Conservation (phyloP, 1,140 invertebrate genomes). For the Hydropsyche tenuis region DNA sequence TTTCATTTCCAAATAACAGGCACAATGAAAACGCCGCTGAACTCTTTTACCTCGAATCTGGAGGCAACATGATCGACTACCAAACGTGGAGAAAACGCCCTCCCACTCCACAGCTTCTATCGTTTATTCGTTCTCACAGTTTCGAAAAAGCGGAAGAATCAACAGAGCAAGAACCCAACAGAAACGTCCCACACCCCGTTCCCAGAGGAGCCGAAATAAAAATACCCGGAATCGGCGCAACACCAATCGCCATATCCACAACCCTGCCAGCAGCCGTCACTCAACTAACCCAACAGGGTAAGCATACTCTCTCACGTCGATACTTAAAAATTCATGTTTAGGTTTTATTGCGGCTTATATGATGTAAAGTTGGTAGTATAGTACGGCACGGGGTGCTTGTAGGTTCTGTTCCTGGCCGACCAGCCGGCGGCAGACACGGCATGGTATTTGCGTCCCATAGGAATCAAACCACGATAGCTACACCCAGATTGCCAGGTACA, state of each 20-base stretch:
- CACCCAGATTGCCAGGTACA: conserved; percentile 61
- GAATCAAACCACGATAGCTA: conserved; percentile 62
- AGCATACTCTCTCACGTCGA: neutral
- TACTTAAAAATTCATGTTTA: conserved; percentile 2
- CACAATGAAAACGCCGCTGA: conserved; percentile 84
- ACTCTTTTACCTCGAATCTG: conserved; percentile 82
- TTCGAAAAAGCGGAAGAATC: conserved; percentile 73
- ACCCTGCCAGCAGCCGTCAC: conserved; percentile 68
- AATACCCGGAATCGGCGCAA: conserved; percentile 67
- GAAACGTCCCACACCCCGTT: conserved; percentile 12
- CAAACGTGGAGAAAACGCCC: conserved; percentile 81
- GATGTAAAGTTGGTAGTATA: conserved; percentile 40
- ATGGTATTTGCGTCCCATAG: conserved; percentile 66
- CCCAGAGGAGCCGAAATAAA: conserved; percentile 66
- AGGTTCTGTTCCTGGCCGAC: conserved; percentile 71
- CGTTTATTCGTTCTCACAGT: conserved; percentile 77
- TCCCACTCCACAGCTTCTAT: conserved; percentile 72
- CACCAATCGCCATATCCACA: conserved; percentile 68
- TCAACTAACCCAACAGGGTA: conserved; percentile 66
- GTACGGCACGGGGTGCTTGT: conserved; percentile 59
- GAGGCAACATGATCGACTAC: conserved; percentile 88
- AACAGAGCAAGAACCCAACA: conserved; percentile 58
- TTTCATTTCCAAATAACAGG: conserved; percentile 53
- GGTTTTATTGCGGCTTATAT: conserved; percentile 11
- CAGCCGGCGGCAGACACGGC: conserved; percentile 71